These are phyloP conservation scores for Bimastos eiseni DNA, from an alignment of 2,888 invertebrate genomes.

Conservation along the genomic window DNA sequence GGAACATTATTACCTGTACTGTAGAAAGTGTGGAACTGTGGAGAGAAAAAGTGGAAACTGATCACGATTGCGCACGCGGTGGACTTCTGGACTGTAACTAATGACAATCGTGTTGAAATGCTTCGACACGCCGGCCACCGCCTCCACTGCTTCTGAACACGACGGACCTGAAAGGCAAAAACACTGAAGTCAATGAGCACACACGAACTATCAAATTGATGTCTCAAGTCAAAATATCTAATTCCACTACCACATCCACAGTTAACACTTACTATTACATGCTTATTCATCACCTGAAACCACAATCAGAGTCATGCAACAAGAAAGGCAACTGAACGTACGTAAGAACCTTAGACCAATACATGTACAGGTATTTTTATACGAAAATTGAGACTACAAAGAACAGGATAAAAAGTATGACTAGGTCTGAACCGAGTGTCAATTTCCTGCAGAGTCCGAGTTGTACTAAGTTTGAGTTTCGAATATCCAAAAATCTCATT, in stretches of 20 bases:
- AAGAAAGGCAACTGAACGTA: not conserved
- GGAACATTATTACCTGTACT: conserved; percentile 66
- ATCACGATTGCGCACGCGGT: conserved; percentile 71
- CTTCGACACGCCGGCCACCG: conserved; percentile 76
- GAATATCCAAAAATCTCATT: too few relatives aligned
- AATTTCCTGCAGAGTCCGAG: too few relatives aligned
- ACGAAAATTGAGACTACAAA: not conserved
- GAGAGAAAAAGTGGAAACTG: conserved; percentile 79
- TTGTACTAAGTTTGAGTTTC: too few relatives aligned
- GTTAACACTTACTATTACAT: not conserved
- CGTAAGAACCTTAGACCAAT: not conserved
- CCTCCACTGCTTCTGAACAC: conserved; percentile 80
- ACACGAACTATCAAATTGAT: not conserved
- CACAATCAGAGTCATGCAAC: not conserved
- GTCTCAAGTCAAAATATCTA: not conserved
- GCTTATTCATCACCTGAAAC: not conserved
- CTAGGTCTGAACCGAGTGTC: too few relatives aligned
- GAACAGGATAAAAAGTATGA: not conserved
- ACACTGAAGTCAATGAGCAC: not conserved
- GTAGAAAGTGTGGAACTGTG: conserved; percentile 77
- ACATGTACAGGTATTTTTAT: not conserved
- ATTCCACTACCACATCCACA: not conserved
- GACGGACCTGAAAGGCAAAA: conserved; percentile 69
- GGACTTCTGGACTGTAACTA: conserved; percentile 79
- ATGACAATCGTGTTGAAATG: conserved; percentile 75